phyloP scores from a whole-genome alignment of 2,888 invertebrate species.

The Dasysyrphus albostriatus region DNA sequence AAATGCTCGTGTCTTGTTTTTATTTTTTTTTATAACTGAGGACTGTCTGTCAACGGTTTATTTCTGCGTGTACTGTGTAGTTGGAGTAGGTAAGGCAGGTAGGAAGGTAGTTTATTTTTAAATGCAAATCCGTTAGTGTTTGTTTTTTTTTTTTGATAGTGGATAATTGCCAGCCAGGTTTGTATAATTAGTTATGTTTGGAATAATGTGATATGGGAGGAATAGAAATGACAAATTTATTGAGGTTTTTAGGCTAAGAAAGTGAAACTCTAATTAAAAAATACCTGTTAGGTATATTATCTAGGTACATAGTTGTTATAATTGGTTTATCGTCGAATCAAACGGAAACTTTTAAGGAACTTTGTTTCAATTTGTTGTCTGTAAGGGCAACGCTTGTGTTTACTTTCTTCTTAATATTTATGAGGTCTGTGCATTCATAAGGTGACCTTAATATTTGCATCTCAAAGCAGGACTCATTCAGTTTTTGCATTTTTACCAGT shows the following conservation, averaged over 20 bases:
- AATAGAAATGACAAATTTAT: conserved; percentile 4
- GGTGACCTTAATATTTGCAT: too few relatives aligned
- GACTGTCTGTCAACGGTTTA: conserved; percentile 62
- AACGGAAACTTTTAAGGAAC: too few relatives aligned
- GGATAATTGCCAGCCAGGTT: conserved; percentile 19
- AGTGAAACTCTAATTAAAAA: conserved; percentile 17
- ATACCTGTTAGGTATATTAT: too few relatives aligned
- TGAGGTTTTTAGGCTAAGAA: conserved; percentile 35
- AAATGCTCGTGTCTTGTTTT: conserved; percentile 24
- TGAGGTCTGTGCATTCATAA: too few relatives aligned
- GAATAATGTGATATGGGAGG: background rate
- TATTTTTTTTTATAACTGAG: conserved; percentile 39
- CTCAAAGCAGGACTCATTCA: too few relatives aligned
- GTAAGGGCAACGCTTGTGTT: too few relatives aligned
- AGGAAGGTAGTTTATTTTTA: conserved; percentile 57
- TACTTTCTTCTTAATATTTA: too few relatives aligned
- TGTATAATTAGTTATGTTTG: conserved; percentile 3
- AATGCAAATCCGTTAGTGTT: conserved; percentile 42
- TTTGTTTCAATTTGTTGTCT: too few relatives aligned
- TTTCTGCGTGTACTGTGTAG: background rate
- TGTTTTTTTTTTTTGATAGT: background rate
- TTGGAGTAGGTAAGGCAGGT: background rate
- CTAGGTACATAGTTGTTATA: too few relatives aligned
- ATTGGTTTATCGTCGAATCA: too few relatives aligned
- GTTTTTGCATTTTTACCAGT: too few relatives aligned